phyloP scores from a whole-genome alignment of 2,797 vertebrate species.

The Acipenser ruthenus region DNA sequence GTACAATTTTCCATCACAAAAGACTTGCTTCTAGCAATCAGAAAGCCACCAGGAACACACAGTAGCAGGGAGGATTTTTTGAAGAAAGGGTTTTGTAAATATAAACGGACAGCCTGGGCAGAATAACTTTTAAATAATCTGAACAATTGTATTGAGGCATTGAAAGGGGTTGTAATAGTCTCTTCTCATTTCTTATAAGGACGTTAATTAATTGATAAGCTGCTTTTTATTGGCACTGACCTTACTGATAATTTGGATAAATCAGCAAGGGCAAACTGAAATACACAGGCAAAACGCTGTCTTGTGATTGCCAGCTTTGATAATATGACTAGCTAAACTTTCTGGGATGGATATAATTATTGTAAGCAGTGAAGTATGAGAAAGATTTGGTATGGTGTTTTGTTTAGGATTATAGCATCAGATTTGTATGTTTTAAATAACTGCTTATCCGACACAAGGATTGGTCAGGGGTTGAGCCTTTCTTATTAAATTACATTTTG shows the following conservation, averaged over 20 bases:
- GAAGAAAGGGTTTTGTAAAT: background rate
- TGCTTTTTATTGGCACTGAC: no score
- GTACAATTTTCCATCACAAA: slow-evolving; percentile 60
- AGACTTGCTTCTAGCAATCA: slow-evolving; percentile 44
- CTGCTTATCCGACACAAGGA: slow-evolving; percentile 33
- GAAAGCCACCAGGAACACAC: slow-evolving; percentile 35
- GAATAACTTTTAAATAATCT: no score
- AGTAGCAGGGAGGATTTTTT: slow-evolving; percentile 20
- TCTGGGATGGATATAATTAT: slow-evolving; percentile 35
- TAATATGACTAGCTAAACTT: slow-evolving; percentile 23
- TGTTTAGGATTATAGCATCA: slow-evolving; percentile 37
- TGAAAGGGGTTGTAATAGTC: no score
- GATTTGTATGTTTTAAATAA: slow-evolving; percentile 37
- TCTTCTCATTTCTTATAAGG: no score
- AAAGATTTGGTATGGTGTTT: slow-evolving; percentile 42
- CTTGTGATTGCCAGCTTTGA: slow-evolving; percentile 32
- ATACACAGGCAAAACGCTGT: slow-evolving; percentile 42
- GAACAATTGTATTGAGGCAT: no score
- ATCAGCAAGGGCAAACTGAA: slow-evolving; percentile 11
- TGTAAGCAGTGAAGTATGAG: slow-evolving; percentile 39
- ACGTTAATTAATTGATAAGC: no score
- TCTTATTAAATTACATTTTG: slow-evolving; percentile 39
- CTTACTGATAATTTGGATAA: no score
- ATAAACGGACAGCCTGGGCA: no score
- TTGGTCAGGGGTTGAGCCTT: slow-evolving; percentile 28